A percentile compares a stretch with the other conserved stretches of the same genome.
These are phyloP conservation scores for Eptesicus fuscus DNA, from an alignment of 2,113 vertebrate species.

Conservation along the genomic window DNA sequence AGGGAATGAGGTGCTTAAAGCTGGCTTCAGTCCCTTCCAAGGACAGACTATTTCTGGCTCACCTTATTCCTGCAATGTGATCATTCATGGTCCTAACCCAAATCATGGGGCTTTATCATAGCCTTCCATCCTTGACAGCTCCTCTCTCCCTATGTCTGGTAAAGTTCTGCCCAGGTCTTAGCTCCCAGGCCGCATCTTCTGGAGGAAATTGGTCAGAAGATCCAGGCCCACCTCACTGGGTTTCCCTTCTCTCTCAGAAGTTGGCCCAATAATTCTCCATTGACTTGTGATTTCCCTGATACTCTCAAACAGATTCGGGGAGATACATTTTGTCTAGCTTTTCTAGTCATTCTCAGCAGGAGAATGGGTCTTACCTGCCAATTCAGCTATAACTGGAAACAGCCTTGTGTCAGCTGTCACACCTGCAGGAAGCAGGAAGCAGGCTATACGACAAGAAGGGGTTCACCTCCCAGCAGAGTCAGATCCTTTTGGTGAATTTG, in stretches of 20 bases:
- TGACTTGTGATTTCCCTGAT: not conserved
- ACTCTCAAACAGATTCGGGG: not conserved
- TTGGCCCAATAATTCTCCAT: not conserved
- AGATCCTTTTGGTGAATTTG: accelerated
- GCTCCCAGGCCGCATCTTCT: not conserved
- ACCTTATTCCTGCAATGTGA: not conserved
- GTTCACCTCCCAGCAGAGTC: not conserved
- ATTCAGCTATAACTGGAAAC: not conserved
- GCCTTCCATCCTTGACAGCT: not conserved
- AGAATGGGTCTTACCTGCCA: not conserved
- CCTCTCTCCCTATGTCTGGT: not conserved
- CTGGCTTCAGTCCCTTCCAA: not conserved
- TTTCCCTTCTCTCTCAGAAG: not conserved
- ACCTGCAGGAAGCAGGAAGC: not conserved
- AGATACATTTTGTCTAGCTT: not conserved
- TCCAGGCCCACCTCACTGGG: not conserved
- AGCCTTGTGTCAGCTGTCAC: not conserved
- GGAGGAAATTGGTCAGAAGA: not conserved
- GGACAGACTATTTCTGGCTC: not conserved
- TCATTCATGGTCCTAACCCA: not conserved
- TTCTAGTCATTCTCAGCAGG: not conserved
- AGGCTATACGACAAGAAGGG: not conserved
- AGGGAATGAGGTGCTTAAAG: not conserved
- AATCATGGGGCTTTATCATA: not conserved
- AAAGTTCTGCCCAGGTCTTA: not conserved